Evolutionary conservation across 2,888 invertebrate genomes (phyloP), one percentile per base, ranked within the genome.

Genomic region (Ypsolopha sequella): DNA sequence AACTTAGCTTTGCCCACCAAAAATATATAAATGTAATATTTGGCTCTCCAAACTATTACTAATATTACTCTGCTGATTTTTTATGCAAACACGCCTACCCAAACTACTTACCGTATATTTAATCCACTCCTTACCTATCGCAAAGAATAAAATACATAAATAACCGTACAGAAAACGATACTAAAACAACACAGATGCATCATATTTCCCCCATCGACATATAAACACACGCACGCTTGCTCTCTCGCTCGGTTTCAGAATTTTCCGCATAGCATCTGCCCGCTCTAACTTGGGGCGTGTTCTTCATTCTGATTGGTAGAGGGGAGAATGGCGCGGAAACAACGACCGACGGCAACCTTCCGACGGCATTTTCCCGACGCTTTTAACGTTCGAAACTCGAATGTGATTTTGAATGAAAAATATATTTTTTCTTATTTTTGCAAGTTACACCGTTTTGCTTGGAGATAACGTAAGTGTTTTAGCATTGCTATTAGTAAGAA

Each of bases 351-450:
- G 73, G 73, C 68, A 68, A 60, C 63, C 61, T 64, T 62, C 85
- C 84, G 85, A 65, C 84, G 85, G 84, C 81, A 73, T 76, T 84
- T 84, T 82, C 77, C 85, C 85, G 85, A 71, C 85, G 85, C 47
- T 47, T 74, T 59, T 56, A 65, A 67, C 64, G 67, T 76, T 77
- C 64, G 63, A 73, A 77, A 75, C 69, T 73, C 65, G 69, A 78
- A 80, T 52, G 36, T 47, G 52, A 48, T 52, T 51, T 41, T 36
- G 35, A 24, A 24, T 24, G 24, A 24, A 24, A 24, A 24, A 24
- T 4, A 24, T 4, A 24, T 24, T 24, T 24, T 24, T 24, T 24
- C 24, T 24, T 24, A 4, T 24, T 3, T 24, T 24, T 24, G 24
- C 24, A 24, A 24, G 24, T 24, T 24, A 24, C 24, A 24, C 24